Evolutionary conservation across 1,140 invertebrate genomes (phyloP), one percentile per base, ranked within the genome.

Genomic region (Zaprionus africanus): DNA sequence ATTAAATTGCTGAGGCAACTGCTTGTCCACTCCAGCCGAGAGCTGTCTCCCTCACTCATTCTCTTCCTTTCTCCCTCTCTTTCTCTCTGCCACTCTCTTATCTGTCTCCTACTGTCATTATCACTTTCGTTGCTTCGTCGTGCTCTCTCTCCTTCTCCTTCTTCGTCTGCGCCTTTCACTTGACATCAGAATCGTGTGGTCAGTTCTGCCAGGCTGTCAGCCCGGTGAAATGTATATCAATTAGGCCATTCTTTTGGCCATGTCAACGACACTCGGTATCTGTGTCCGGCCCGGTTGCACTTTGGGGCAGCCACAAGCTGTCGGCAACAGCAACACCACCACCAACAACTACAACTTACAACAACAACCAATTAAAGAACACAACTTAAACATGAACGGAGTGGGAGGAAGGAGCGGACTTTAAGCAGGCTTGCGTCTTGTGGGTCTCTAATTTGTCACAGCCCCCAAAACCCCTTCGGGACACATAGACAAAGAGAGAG

Each of bases 371-470:
- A 77, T 77, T 73, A 77, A 62, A 66, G 56, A 57, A 71, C 54
- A 71, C 54, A 76, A 63, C 73, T 71, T 71, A 17, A 54, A 56
- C 15, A 66, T 22, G 46, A 69, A 31, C 51, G 31, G 66, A 43
- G 53, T 41, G 38, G n/a, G 70, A 24, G 13, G 2, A 31, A 31
- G 7, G 28, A 34, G 28, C 36, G 6, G n/a, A 59, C 65, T 53
- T 70, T 76, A 81, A 66, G 46, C 57, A 17, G 24, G 19, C 67
- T 53, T 36, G n/a, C 15, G 43, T 54, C 36, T 51, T 43, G 13
- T 15, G 28, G 41, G 54, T 49, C 65, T 74, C 43, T 68, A 84
- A 78, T 84, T 84, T 81, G 78, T 75, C 78, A 84, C 54, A 80
- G 59, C 36, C 59, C 12, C 60, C 34, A 36, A 38, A 59, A 53